Percentiles rank a stretch among this genome's conserved stretches.
phyloP scores from a whole-genome alignment of 2,888 invertebrate genomes.

The Limnephilus rhombicus region DNA sequence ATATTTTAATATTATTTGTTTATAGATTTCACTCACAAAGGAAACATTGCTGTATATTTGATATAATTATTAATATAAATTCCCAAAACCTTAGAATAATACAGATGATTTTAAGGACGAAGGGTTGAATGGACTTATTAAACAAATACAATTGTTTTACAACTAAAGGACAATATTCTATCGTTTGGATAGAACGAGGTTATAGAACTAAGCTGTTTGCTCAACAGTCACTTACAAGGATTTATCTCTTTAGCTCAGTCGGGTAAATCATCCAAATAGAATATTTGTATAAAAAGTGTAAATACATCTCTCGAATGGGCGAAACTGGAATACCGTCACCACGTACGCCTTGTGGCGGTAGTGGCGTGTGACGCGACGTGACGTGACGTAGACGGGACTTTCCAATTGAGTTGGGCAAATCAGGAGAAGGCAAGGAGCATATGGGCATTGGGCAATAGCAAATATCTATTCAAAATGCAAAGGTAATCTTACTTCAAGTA shows the following conservation, averaged over 20 bases:
- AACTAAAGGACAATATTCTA: slow-evolving; percentile 58
- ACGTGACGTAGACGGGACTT: background rate
- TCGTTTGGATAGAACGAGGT: slow-evolving; percentile 43
- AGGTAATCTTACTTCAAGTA: background rate
- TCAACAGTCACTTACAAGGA: slow-evolving; percentile 55
- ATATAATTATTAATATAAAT: slow-evolving; percentile 43
- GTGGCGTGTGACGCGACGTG: background rate
- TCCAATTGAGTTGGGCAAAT: background rate
- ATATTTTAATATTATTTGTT: slow-evolving; percentile 7
- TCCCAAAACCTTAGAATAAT: slow-evolving; percentile 51
- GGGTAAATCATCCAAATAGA: slow-evolving; percentile 58
- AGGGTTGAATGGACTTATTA: slow-evolving; percentile 60
- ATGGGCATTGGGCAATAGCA: background rate
- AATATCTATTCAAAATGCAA: background rate
- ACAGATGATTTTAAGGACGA: slow-evolving; percentile 59
- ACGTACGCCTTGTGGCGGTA: background rate
- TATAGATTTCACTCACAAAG: slow-evolving; percentile 41
- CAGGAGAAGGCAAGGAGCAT: background rate
- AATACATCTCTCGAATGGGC: slow-evolving; percentile 45
- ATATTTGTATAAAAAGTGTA: slow-evolving; percentile 59
- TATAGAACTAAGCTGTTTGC: slow-evolving; percentile 55
- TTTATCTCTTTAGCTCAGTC: slow-evolving; percentile 59
- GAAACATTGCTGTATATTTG: slow-evolving; percentile 36
- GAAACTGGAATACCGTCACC: slow-evolving; percentile 8
- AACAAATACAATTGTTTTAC: slow-evolving; percentile 58